Base-by-base conservation (phyloP, 2,888 invertebrate species). In the Metopia argyrocephala region DNA sequence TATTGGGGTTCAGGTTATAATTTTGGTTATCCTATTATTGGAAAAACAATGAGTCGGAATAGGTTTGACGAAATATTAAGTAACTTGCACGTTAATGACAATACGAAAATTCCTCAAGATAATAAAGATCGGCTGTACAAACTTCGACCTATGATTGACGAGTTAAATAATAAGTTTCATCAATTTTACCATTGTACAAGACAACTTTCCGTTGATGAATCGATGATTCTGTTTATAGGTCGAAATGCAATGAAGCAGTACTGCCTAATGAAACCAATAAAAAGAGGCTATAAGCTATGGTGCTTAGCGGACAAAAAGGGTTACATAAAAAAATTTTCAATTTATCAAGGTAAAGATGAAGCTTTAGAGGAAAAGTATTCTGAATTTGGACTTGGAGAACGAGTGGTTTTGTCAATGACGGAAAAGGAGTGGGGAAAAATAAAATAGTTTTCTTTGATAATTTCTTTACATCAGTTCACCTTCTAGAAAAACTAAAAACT, bases 101-200 rank as follows among this genome's bases (percentile, higher is more conserved):
- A 76, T 52, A 52, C 62, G 27, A 57, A 64, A 20, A 76, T 79
- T 74, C 66, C 66, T 6, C 71, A 52, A 73, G 38, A 78, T 48
- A 76, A 82, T 61, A 71, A 54, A 48, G 76, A 70, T 76, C 56
- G 74, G 31, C 59, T 78, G 20, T 80, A 75, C 59, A 71, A 80
- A 25, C 66, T 78, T 65, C n/a, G n/a, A n/a, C n/a, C n/a, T n/a
- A 65, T 78, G 66, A 75, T 78, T 9, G 64, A 78, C 68, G 66
- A 56, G n/a, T 59, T 79, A 52, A 76, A 76, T 57, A 70, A 70
- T 31, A 78, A 69, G 45, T 70, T 78, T 28, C 15, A 27, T 57
- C 46, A 28, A 48, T 48, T 64, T 45, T 78, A 56, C 78, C 45
- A 74, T 65, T 57, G 76, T 18, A 78, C 61, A 52, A 23, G 65